Percentiles rank a stretch among this genome's conserved stretches.
Conservation (phyloP, 2,113 vertebrate species). For the Heptranchias perlo region DNA sequence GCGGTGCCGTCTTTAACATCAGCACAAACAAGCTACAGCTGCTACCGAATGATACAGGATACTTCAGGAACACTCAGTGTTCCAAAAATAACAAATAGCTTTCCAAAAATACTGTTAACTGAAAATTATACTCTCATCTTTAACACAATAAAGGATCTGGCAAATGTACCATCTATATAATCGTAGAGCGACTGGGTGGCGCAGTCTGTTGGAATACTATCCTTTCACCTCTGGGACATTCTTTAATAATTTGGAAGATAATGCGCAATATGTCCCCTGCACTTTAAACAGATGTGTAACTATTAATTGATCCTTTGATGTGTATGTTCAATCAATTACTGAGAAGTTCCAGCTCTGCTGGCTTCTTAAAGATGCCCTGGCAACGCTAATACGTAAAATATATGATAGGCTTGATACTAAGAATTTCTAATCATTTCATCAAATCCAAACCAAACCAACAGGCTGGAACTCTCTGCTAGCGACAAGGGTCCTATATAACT, state of each 20-base stretch:
- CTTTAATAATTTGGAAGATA: neutral
- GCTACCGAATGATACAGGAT: neutral
- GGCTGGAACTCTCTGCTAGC: neutral
- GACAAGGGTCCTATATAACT: neutral
- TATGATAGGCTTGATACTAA: neutral
- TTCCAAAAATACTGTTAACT: slow-evolving; percentile 23
- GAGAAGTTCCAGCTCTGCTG: neutral
- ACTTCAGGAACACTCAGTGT: neutral
- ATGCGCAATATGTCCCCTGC: neutral
- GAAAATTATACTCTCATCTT: slow-evolving; percentile 4
- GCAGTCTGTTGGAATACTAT: neutral
- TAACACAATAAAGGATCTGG: neutral
- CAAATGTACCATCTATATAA: neutral
- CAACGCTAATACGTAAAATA: neutral
- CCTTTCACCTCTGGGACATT: neutral
- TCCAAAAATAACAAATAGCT: slow-evolving; percentile 11
- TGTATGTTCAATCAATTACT: neutral
- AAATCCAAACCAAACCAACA: neutral
- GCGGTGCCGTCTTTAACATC: neutral
- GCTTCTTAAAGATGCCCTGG: neutral
- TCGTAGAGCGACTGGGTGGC: neutral
- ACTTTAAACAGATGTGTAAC: neutral
- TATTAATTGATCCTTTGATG: neutral
- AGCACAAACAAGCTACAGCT: neutral
- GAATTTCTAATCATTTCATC: neutral